phyloP scores from a whole-genome alignment of 2,797 vertebrate genomes.

The Synaphobranchus kaupii region DNA sequence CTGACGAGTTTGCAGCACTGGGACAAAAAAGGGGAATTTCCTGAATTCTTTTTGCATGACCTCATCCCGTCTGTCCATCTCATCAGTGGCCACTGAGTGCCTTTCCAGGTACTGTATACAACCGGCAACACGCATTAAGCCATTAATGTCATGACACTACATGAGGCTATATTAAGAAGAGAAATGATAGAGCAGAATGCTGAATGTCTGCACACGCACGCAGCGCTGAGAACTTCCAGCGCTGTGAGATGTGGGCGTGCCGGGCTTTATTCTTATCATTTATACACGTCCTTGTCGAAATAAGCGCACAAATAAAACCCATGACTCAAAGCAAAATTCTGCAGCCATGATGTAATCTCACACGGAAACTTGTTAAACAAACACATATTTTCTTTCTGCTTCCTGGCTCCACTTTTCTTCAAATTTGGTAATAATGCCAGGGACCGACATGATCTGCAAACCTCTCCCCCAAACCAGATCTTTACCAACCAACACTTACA shows the following conservation, averaged over 20 bases:
- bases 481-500: constrained; percentile 35
- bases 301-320: constrained; percentile 16
- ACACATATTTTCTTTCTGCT: constrained; percentile 45
- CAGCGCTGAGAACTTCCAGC: not conserved
- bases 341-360: constrained; percentile 61
- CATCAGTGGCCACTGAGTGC: constrained; percentile 11
- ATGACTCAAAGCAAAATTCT: constrained; percentile 47
- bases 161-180: not conserved
- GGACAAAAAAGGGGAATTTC: constrained; percentile 47
- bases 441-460: not conserved
- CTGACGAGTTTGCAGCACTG: constrained; percentile 15
- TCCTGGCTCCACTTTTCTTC: not conserved
- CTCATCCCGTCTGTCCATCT: constrained; percentile 37
- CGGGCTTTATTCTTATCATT: constrained; percentile 44
- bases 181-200: not conserved
- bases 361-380: constrained; percentile 57
- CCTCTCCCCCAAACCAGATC: not conserved
- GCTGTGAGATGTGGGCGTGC: not conserved
- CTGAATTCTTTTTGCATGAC: constrained; percentile 52
- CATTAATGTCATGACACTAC: not conserved
- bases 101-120: constrained; percentile 20
- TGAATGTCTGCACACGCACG: constrained; percentile 25
- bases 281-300: constrained; percentile 52
- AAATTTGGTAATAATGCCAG: constrained; percentile 37
- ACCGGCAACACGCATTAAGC: constrained; percentile 1